Conservation (phyloP, 92 coral and sea anemone species). For the Metridium senile region DNA sequence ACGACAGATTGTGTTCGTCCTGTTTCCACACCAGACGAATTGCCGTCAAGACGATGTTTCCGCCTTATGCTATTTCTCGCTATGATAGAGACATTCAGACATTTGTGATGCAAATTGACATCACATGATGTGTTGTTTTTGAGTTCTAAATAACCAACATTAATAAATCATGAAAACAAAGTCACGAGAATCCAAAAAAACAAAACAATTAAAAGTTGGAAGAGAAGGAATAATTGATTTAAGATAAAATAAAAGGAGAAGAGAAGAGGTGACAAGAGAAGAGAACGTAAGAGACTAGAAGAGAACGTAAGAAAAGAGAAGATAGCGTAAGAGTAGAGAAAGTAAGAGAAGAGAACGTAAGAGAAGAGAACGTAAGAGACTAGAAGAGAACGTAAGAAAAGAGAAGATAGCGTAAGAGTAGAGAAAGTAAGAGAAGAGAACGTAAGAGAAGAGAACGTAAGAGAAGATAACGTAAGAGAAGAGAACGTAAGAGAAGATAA, state of each 20-base stretch:
- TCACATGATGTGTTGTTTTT: not conserved
- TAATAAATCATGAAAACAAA: not conserved
- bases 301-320: not conserved
- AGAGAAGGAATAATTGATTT: too few relatives aligned
- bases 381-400: not conserved
- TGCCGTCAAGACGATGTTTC: too few relatives aligned
- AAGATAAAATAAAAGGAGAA: too few relatives aligned
- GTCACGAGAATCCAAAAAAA: not conserved
- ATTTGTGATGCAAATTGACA: not conserved
- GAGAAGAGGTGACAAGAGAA: too few relatives aligned
- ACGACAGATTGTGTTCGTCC: too few relatives aligned
- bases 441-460: too few relatives aligned
- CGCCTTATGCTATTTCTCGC: not conserved
- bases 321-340: not conserved
- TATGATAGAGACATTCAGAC: not conserved
- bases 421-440: too few relatives aligned
- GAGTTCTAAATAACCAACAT: too few relatives aligned
- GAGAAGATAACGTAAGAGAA: not conserved
- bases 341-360: too few relatives aligned
- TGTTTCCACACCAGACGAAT: too few relatives aligned
- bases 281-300: too few relatives aligned
- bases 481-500: not conserved
- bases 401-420: not conserved
- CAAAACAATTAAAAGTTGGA: not conserved
- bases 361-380: too few relatives aligned